A percentile compares a stretch with the other conserved stretches of the same genome.
phyloP scores from a whole-genome alignment of 1,140 invertebrate genomes.

The Bombus vancouverensis region DNA sequence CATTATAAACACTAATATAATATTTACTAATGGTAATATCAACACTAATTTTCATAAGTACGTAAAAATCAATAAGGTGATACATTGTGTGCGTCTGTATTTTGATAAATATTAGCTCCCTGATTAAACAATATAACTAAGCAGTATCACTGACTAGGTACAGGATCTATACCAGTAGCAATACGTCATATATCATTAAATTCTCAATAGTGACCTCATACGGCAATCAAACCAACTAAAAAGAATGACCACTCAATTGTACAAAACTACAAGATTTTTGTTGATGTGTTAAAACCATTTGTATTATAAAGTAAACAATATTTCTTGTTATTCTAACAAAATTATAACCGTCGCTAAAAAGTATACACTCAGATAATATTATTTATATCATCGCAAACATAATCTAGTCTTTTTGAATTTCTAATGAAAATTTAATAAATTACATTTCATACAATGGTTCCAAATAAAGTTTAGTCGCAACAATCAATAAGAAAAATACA shows the following conservation, averaged over 20 bases:
- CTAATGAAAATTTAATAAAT: background rate
- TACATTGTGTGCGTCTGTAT: no score
- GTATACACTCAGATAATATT: background rate
- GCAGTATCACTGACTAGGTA: no score
- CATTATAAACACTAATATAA: no score
- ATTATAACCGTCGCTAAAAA: background rate
- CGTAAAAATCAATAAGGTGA: no score
- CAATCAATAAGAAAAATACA: no score
- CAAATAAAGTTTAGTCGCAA: no score
- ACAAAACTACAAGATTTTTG: background rate
- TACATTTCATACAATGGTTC: background rate
- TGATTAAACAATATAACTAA: no score
- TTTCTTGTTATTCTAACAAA: background rate
- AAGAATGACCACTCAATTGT: background rate
- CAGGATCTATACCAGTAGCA: no score
- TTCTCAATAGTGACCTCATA: background rate
- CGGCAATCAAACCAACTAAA: background rate
- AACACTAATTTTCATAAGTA: no score
- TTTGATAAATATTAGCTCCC: no score
- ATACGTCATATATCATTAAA: background rate
- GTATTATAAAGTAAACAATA: background rate
- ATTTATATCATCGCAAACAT: background rate
- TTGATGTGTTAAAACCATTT: background rate
- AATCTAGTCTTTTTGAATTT: background rate
- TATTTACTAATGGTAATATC: no score